A percentile compares a stretch with the other conserved stretches of the same genome.
phyloP scores from a whole-genome alignment of 1,140 invertebrate species.

The Drosophila kikkawai region DNA sequence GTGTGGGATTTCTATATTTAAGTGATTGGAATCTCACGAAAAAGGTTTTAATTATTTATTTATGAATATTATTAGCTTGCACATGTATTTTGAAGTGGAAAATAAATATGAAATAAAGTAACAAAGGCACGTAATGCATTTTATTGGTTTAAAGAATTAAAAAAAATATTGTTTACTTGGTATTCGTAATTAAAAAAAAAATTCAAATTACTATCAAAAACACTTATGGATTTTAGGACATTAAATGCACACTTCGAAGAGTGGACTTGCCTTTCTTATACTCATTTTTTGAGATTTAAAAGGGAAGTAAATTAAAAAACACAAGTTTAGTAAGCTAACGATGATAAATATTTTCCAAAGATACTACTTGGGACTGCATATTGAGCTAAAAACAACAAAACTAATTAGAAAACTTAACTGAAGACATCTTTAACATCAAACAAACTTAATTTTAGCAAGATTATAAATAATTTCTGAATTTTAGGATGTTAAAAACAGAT shows the following conservation, averaged over 20 bases:
- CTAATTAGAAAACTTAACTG: not conserved
- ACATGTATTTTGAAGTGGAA: not conserved
- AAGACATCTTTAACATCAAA: not conserved
- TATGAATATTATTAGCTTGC: too few species aligned
- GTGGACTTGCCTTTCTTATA: not conserved
- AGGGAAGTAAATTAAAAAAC: not conserved
- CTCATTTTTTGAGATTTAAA: not conserved
- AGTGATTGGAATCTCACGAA: not conserved
- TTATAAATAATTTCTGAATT: not conserved
- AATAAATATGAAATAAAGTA: not conserved
- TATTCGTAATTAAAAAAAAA: not conserved
- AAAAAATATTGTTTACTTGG: not conserved
- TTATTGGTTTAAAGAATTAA: not conserved
- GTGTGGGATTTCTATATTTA: not conserved
- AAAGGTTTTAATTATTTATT: not conserved
- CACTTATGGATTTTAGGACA: too few species aligned
- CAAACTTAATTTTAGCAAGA: not conserved
- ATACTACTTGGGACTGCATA: not conserved
- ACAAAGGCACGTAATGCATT: too few species aligned
- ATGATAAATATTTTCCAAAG: accelerated
- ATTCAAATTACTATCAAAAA: not conserved
- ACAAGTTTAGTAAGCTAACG: accelerated
- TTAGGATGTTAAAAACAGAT: not conserved
- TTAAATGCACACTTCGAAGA: not conserved
- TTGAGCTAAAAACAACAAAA: not conserved